Percentiles rank a stretch among this genome's conserved stretches.
These are phyloP conservation scores for Sphaerolaimus hirsutus DNA, from an alignment of 2,888 invertebrate genomes.

Conservation along the genomic window DNA sequence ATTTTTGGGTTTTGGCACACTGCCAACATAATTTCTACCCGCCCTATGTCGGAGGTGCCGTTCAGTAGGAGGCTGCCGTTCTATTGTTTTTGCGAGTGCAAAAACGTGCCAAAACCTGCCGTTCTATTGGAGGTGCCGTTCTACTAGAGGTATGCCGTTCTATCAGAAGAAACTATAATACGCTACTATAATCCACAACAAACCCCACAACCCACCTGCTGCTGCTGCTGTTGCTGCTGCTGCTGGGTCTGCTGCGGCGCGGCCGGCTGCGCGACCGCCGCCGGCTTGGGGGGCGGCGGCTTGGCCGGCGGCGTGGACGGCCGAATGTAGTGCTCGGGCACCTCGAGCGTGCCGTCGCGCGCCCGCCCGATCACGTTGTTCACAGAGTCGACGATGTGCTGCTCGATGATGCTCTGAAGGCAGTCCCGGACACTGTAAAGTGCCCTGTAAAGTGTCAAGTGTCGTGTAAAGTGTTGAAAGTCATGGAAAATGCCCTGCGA, in stretches of 20 bases:
- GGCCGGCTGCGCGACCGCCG: background rate
- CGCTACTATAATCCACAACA: too few relatives aligned
- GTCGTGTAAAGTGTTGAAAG: too few relatives aligned
- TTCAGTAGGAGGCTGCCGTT: too few relatives aligned
- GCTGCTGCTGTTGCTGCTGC: background rate
- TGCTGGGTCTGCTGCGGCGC: background rate
- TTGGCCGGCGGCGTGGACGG: constrained; percentile 3
- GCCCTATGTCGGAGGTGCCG: too few relatives aligned
- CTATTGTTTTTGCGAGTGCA: too few relatives aligned
- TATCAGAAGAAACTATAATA: background rate
- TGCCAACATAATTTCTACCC: too few relatives aligned
- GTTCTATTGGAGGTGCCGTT: background rate
- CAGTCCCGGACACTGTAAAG: background rate
- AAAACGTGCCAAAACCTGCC: background rate
- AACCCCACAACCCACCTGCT: background rate
- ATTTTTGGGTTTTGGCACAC: too few relatives aligned
- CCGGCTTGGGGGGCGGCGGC: background rate
- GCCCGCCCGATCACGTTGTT: constrained; percentile 3
- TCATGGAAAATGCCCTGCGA: too few relatives aligned
- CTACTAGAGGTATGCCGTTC: background rate
- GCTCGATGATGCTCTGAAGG: background rate
- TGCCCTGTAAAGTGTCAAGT: background rate
- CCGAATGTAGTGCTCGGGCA: constrained; percentile 5
- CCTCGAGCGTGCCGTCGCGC: constrained; percentile 3
- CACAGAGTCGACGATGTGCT: constrained; percentile 4